Percentiles rank a stretch among this genome's conserved stretches.
phyloP scores from a whole-genome alignment of 2,797 vertebrate species.

The Lepus townsendii region DNA sequence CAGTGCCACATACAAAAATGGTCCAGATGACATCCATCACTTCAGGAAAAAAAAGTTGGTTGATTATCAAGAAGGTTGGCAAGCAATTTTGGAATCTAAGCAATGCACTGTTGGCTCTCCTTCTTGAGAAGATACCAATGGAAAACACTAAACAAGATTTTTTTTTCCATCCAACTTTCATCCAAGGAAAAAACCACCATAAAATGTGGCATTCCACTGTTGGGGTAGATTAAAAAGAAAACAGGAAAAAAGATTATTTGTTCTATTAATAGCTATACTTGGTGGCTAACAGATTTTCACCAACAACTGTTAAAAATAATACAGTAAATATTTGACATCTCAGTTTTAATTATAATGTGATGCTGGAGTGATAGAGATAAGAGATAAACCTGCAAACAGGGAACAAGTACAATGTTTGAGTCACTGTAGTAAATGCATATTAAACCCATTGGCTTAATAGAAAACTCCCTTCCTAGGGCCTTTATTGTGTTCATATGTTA shows the following conservation, averaged over 20 bases:
- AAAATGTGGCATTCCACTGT: conserved; percentile 79
- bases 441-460: neutral
- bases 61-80: conserved; percentile 77
- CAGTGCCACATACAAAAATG: neutral
- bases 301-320: conserved; percentile 79
- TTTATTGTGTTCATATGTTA: neutral
- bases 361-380: neutral
- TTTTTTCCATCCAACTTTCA: conserved; percentile 79
- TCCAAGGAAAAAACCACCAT: conserved; percentile 76
- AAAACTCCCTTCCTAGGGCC: neutral
- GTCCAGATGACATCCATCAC: conserved; percentile 14
- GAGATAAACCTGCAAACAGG: neutral
- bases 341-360: conserved; percentile 63
- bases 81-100: conserved; percentile 73
- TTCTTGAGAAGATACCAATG: conserved; percentile 82
- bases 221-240: conserved; percentile 58
- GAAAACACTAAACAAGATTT: conserved; percentile 71
- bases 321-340: conserved; percentile 72
- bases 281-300: conserved; percentile 81
- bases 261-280: conserved; percentile 69
- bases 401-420: neutral
- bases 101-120: conserved; percentile 49
- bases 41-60: conserved; percentile 62
- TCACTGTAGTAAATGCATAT: neutral
- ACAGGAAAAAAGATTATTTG: conserved; percentile 66